Conservation (phyloP, 64 coral and sea anemone genomes). For the Porites lutea region DNA sequence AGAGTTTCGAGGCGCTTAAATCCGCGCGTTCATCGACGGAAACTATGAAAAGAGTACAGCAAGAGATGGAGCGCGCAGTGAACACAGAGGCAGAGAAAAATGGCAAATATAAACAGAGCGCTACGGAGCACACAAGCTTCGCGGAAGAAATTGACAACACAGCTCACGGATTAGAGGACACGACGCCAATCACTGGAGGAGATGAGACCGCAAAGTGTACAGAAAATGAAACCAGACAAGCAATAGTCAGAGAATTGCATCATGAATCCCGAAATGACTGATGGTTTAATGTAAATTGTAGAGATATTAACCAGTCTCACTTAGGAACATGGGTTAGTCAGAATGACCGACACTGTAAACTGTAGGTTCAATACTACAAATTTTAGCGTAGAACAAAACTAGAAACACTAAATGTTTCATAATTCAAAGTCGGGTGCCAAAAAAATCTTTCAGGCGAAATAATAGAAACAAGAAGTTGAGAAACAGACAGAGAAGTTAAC, state of each 20-base stretch:
- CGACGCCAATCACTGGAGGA: neutral
- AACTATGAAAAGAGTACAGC: conserved; percentile 24
- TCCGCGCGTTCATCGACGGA: conserved; percentile 64
- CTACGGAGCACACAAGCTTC: conserved; percentile 1
- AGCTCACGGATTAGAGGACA: neutral
- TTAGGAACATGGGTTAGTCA: too few species aligned
- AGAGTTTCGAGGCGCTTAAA: conserved; percentile 69
- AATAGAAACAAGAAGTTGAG: too few species aligned
- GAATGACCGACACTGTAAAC: too few species aligned
- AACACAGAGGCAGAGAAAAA: conserved; percentile 42
- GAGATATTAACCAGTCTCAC: too few species aligned
- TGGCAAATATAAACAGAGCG: neutral
- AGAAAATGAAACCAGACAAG: neutral
- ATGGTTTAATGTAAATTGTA: too few species aligned
- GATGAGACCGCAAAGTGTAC: neutral
- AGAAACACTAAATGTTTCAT: too few species aligned
- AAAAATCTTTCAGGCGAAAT: too few species aligned
- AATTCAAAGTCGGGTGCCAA: too few species aligned
- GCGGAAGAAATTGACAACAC: conserved; percentile 15
- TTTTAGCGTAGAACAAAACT: too few species aligned
- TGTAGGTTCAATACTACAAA: too few species aligned
- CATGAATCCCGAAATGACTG: too few species aligned
- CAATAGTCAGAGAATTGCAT: neutral
- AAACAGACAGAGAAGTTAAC: too few species aligned
- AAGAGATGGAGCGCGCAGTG: neutral